Evolutionary conservation across 1,140 invertebrate genomes (phyloP), one percentile per base, ranked within the genome.

Genomic region (Chrysomallon squamiferum): DNA sequence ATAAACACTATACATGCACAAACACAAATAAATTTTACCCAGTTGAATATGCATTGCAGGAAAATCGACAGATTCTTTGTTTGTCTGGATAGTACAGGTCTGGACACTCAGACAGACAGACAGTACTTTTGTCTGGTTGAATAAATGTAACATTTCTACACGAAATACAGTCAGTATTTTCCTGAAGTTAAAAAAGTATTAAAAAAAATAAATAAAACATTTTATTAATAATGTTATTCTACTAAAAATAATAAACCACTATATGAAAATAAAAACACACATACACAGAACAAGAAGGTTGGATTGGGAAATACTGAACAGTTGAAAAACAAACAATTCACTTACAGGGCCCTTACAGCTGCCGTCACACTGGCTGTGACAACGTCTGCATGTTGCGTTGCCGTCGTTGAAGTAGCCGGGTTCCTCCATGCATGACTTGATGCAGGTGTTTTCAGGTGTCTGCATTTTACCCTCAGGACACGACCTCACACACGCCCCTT

Each of bases 401-500:
- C 90, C 90, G 41, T 91, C 90, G 84, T 93, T 90, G 84, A 96
- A 97, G 71, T 95, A 91, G 78, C 93, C 94, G 0, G 74, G 68
- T 7, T 57, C 22, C 27, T 68, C 45, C 0, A 50, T 13, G 61
- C 84, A 82, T 32, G 60, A 69, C 13, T 50, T 54, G 9, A 82
- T 59, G 62, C 79, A 99, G 25, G 93, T 93, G 68, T 76, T 73
- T 18, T 66, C 62, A 41, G 72, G 69, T n/a, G 68, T 62, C 3
- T 72, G 61, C 11, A 75, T 38, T 57, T 70, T 75, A 1, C 95
- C 85, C 95, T 96, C 76, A 92, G 95, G 94, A 86, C 96, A 99
- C 20, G 91, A 92, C 72, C 94, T 88, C 0, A 99, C 96, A 85
- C 96, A 98, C 2, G 94, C 95, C 0, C 94, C 94, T 76, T 92